phyloP scores from a whole-genome alignment of 2,888 invertebrate genomes.

The Parapristionchus giblindavisi region DNA sequence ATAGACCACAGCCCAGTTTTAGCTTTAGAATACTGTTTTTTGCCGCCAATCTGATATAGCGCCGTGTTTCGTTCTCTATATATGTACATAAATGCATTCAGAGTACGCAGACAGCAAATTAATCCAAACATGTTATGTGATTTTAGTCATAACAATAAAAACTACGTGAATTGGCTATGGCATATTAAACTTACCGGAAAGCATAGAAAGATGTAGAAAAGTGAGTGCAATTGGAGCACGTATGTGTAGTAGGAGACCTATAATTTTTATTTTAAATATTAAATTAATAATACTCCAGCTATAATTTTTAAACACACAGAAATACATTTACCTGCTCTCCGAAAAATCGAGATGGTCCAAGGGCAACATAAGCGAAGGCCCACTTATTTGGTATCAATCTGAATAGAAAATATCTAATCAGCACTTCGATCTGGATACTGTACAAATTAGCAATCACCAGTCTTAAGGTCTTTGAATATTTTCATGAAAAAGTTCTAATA shows the following conservation, averaged over 20 bases:
- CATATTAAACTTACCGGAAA: conserved; percentile 44
- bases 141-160: no score
- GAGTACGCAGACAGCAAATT: no score
- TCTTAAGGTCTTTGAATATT: no score
- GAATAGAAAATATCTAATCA: not conserved
- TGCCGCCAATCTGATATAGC: no score
- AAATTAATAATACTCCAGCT: not conserved
- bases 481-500: not conserved
- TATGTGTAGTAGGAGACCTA: conserved; percentile 39
- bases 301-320: not conserved
- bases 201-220: conserved; percentile 57
- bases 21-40: no score
- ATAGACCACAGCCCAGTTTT: no score
- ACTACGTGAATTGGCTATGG: no score
- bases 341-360: conserved; percentile 50
- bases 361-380: conserved; percentile 58
- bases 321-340: conserved; percentile 38
- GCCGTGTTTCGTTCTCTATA: no score
- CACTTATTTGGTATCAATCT: conserved; percentile 60
- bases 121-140: no score
- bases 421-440: not conserved
- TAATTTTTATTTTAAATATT: not conserved
- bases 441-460: not conserved
- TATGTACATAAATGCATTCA: no score
- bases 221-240: conserved; percentile 50